Evolutionary conservation across 2,797 vertebrate genomes (phyloP), one percentile per base, ranked within the genome.

Genomic region (Coracias cyanogaster): DNA sequence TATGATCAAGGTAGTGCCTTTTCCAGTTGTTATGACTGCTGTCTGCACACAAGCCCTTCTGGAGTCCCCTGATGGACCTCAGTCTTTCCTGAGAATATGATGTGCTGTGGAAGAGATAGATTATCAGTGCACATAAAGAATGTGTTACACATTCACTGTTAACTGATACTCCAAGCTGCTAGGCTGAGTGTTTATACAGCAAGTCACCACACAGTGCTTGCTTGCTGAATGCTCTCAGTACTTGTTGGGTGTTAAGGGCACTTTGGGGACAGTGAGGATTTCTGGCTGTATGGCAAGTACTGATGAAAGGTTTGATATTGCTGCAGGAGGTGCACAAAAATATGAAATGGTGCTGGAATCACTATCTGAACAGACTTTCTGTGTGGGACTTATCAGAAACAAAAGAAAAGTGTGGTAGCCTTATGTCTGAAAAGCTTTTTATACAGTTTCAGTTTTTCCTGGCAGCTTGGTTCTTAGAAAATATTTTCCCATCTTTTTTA

Each of bases 401-500:
- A 64, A 80, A 11, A 69, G 39, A 80, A 15, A 43, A 69, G 6
- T 21, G 29, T 54, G 21, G 15, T 43, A 74, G 10, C 15, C 22
- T 80, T 60, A 21, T 2, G 33, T 21, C 31, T 70, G 17, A 85
- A 85, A 79, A 82, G 22, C 46, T 84, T 93, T 94, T 83, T 52
- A 10, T 49, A 66, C 2, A 28, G 16, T 60, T 89, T 33, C 46
- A 76, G 29, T 46, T 14, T 82, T 70, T 88, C 39, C 28, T 77
- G 26, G 12, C 60, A 92, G 26, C 55, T 66, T 0, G 0, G 11
- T 60, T 89, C 62, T 71, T 26, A 90, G 35, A 90, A 88, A 73
- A 86, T 79, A 66, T 86, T 90, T 92, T 78, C 28, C 24, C 48
- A 67, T 94, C 37, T 93, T 55, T 91, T 93, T 79, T 57, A 94